These are phyloP conservation scores for Parazoanthus swiftii DNA, from an alignment of 92 coral and sea anemone species.

Conservation along the genomic window DNA sequence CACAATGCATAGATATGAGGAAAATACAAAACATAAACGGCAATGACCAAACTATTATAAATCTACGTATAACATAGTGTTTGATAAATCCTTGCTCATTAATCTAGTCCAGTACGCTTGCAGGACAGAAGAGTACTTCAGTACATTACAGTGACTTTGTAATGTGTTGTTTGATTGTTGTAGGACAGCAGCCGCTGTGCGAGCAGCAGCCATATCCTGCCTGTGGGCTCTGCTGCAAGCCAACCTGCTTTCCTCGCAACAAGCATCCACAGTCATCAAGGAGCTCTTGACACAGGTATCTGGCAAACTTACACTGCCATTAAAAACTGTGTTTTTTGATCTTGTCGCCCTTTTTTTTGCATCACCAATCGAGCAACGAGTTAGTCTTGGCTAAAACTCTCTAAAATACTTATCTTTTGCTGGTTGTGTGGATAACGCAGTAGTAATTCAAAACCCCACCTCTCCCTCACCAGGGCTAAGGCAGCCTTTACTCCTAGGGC, in stretches of 20 bases:
- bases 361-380: neutral
- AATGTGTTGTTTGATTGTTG: neutral
- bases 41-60: no score
- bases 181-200: constrained; percentile 93
- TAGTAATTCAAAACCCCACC: no score
- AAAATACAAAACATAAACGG: no score
- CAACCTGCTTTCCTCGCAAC: constrained; percentile 63
- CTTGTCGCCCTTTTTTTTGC: neutral
- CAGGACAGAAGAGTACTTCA: no score
- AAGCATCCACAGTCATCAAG: constrained; percentile 70
- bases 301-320: neutral
- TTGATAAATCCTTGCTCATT: no score
- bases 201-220: constrained; percentile 96
- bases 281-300: constrained; percentile 93
- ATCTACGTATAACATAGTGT: no score
- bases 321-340: neutral
- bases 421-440: no score
- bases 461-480: no score
- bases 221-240: constrained; percentile 94
- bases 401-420: neutral
- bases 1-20: no score
- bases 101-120: no score
- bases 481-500: no score
- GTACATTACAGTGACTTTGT: neutral
- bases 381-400: neutral